These are phyloP conservation scores for Pseudomyrmex pallidus DNA, from an alignment of 1,140 invertebrate species.

Conservation along the genomic window DNA sequence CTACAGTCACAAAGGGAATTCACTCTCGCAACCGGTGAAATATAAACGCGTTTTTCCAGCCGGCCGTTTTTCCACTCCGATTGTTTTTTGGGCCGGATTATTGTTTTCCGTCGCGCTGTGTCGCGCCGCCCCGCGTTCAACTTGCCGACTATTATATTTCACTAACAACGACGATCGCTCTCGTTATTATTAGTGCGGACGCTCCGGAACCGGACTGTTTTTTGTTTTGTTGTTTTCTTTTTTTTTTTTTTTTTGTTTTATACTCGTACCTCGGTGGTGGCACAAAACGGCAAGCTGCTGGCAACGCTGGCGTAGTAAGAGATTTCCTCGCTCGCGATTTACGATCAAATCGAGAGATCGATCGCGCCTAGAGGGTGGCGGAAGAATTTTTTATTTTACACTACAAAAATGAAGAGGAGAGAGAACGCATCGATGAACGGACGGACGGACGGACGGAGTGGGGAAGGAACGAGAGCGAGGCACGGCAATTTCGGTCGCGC, in stretches of 20 bases:
- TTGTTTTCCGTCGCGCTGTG: slow-evolving; percentile 64
- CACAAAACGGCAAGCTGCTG: background rate
- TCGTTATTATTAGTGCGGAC: slow-evolving; percentile 32
- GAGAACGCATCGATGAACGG: slow-evolving; percentile 26
- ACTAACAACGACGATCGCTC: slow-evolving; percentile 35
- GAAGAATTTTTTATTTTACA: slow-evolving; percentile 50
- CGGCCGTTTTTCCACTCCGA: slow-evolving; percentile 79
- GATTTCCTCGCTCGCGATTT: slow-evolving; percentile 10
- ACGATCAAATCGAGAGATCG: slow-evolving; percentile 49
- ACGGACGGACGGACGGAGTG: too few species aligned
- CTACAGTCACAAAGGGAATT: slow-evolving; percentile 83
- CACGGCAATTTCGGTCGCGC: slow-evolving; percentile 51
- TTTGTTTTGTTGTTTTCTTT: too few species aligned
- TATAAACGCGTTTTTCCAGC: slow-evolving; percentile 80
- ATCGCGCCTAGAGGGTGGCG: slow-evolving; percentile 23
- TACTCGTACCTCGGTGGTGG: slow-evolving; percentile 26
- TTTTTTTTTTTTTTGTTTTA: too few species aligned
- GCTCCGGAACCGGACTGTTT: background rate
- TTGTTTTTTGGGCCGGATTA: slow-evolving; percentile 79
- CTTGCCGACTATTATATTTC: slow-evolving; percentile 36
- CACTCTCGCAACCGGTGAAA: slow-evolving; percentile 79
- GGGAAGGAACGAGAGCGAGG: slow-evolving; percentile 20
- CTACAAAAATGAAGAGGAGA: slow-evolving; percentile 10
- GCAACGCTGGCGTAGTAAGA: background rate
- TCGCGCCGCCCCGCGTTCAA: slow-evolving; percentile 20